A percentile compares a stretch with the other conserved stretches of the same genome.
These are phyloP conservation scores for Hydrochoerus hydrochaeris DNA, from an alignment of 2,113 vertebrate species.

Conservation along the genomic window DNA sequence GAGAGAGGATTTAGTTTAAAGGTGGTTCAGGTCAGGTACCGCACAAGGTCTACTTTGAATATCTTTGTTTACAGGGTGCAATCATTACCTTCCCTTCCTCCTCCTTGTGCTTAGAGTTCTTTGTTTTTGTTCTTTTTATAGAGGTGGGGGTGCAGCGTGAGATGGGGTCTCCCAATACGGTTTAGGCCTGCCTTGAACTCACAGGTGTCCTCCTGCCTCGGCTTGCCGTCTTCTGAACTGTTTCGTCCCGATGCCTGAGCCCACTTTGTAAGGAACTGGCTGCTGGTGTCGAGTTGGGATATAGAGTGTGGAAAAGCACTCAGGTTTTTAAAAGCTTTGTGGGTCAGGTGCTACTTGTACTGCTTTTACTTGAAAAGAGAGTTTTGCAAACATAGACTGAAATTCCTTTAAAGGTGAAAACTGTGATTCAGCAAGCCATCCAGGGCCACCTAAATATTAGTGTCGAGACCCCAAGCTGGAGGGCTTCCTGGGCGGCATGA, in stretches of 20 bases:
- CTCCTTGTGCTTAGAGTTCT: neutral
- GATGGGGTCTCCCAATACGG: neutral
- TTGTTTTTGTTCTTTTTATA: neutral
- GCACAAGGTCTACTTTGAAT: neutral
- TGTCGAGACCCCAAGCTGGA: neutral
- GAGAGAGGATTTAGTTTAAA: neutral
- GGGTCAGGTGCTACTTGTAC: neutral
- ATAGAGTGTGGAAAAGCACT: neutral
- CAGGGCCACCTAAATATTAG: neutral
- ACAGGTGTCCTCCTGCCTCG: neutral
- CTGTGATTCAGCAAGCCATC: neutral
- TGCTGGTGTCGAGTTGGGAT: neutral
- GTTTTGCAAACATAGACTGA: neutral
- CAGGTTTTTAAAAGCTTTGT: neutral
- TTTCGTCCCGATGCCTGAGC: neutral
- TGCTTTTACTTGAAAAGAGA: neutral
- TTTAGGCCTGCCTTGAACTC: neutral
- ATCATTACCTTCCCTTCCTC: neutral
- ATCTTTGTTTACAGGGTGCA: slow-evolving; percentile 14
- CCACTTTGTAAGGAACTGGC: neutral
- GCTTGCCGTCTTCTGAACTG: neutral
- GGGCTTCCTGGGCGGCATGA: neutral
- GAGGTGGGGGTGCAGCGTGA: neutral
- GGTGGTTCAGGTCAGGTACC: neutral
- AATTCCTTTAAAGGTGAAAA: neutral